Conservation (phyloP, 2,888 invertebrate genomes). For the Leptopterna dolabrata region DNA sequence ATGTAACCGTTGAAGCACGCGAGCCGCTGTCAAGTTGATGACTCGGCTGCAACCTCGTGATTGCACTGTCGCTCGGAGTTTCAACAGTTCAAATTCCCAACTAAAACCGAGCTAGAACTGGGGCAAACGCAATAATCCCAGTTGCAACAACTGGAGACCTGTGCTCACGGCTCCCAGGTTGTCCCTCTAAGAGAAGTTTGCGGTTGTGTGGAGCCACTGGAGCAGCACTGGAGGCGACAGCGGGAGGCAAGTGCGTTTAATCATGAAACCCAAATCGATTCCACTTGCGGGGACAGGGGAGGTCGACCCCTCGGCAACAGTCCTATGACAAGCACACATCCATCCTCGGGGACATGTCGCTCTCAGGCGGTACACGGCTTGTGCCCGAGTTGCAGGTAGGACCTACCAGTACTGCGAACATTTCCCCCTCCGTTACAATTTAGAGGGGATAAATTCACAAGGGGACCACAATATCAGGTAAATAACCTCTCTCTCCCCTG, state of each 20-base stretch:
- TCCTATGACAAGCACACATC: conserved; percentile 45
- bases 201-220: conserved; percentile 30
- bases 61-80: not conserved
- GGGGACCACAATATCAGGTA: not conserved
- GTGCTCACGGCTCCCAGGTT: too few species aligned
- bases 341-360: conserved; percentile 46
- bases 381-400: not conserved
- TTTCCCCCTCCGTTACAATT: not conserved
- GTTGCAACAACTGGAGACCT: not conserved
- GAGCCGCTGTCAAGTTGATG: not conserved
- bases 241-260: conserved; percentile 24
- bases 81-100: not conserved
- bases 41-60: not conserved
- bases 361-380: conserved; percentile 30
- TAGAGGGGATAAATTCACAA: not conserved
- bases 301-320: not conserved
- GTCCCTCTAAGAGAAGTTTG: conserved; percentile 30
- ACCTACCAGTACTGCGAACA: not conserved
- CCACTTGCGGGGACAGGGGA: not conserved
- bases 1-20: not conserved
- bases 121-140: not conserved
- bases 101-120: not conserved
- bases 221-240: conserved; percentile 34
- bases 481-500: not conserved
- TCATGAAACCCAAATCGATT: conserved; percentile 51